A percentile compares a stretch with the other conserved stretches of the same genome.
These are phyloP conservation scores for Microtus ochrogaster DNA, from an alignment of 2,113 vertebrate species.

Conservation along the genomic window DNA sequence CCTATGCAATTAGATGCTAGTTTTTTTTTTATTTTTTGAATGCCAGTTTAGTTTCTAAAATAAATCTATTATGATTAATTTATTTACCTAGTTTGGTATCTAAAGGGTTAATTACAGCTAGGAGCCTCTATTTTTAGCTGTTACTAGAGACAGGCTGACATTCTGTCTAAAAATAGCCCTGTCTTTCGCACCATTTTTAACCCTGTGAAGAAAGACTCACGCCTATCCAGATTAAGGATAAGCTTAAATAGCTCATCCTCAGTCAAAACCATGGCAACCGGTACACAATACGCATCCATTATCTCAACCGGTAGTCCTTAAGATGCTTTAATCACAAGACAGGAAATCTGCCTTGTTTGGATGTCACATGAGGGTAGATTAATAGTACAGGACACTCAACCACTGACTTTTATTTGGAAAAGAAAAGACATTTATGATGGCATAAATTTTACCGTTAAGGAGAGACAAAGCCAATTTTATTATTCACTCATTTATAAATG, in stretches of 20 bases:
- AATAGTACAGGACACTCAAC: slow-evolving; percentile 11
- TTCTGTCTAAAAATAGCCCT: slow-evolving; percentile 67
- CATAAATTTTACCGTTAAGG: slow-evolving; percentile 1
- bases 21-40: background rate
- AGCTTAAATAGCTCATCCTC: slow-evolving; percentile 63
- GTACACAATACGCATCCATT: slow-evolving; percentile 16
- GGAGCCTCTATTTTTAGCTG: slow-evolving; percentile 62
- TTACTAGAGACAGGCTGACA: slow-evolving; percentile 48
- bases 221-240: slow-evolving; percentile 60
- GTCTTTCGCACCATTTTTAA: slow-evolving; percentile 64
- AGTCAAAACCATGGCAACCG: slow-evolving; percentile 76
- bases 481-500: background rate
- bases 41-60: slow-evolving; percentile 31
- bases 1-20: slow-evolving; percentile 31
- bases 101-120: slow-evolving; percentile 56
- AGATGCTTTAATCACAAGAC: slow-evolving; percentile 63
- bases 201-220: slow-evolving; percentile 64
- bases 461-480: background rate
- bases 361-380: slow-evolving; percentile 47
- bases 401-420: slow-evolving; percentile 40
- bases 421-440: background rate
- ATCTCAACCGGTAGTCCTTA: slow-evolving; percentile 52
- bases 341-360: slow-evolving; percentile 66
- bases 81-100: background rate
- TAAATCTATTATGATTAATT: slow-evolving; percentile 46